These are phyloP conservation scores for Catamblyrhynchus diadema DNA, from an alignment of 2,797 vertebrate species.

Conservation along the genomic window DNA sequence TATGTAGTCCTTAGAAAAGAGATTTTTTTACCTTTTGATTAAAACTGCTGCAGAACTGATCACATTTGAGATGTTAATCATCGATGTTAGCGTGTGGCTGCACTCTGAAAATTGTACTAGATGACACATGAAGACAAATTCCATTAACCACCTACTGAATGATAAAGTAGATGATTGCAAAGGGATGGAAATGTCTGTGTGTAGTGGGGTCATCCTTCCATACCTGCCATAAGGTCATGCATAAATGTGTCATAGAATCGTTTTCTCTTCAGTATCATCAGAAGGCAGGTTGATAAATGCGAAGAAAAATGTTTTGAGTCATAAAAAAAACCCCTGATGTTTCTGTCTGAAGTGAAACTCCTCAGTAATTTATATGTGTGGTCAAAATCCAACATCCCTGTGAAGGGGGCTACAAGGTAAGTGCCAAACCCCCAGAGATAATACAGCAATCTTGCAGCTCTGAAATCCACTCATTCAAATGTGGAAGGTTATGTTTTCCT, in stretches of 20 bases:
- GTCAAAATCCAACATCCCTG: not conserved
- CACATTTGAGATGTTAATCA: not conserved
- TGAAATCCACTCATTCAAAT: not conserved
- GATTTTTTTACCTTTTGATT: slow-evolving; percentile 34
- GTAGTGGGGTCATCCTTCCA: not conserved
- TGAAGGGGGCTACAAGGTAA: not conserved
- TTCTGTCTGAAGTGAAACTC: not conserved
- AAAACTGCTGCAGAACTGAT: not conserved
- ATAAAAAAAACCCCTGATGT: not conserved
- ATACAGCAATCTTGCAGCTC: not conserved
- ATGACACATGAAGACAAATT: slow-evolving; percentile 4
- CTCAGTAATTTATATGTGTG: not conserved
- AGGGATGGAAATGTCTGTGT: not conserved
- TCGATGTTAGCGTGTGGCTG: not conserved
- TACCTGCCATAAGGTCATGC: not conserved
- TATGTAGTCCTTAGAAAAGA: not conserved
- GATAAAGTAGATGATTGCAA: not conserved
- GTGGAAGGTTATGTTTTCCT: not conserved
- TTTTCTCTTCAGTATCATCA: not conserved
- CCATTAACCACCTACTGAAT: slow-evolving; percentile 5
- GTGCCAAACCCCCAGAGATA: not conserved
- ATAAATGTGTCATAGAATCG: not conserved
- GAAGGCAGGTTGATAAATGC: not conserved
- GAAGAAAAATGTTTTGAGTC: not conserved
- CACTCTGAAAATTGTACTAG: not conserved